Evolutionary conservation across 2,888 invertebrate species (phyloP).

Genomic region (Drosophila kambysellisi): DNA sequence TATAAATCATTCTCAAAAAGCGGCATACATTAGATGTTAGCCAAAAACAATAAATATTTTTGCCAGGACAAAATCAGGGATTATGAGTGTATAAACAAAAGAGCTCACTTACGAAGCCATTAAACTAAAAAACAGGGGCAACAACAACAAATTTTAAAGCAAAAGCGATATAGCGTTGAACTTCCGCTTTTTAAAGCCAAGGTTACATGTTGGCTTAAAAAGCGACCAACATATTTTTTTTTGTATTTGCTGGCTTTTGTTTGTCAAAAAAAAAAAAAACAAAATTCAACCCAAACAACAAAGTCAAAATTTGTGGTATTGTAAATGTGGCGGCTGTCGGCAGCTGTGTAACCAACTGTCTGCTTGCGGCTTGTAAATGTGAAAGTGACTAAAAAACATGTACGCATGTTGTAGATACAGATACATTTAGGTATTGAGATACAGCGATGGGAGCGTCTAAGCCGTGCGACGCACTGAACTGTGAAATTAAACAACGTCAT

Average conservation of each 20-base stretch:
- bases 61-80: neutral
- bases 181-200: slow-evolving; percentile 74
- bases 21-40: neutral
- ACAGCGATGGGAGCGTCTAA: slow-evolving; percentile 67
- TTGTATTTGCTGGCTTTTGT: slow-evolving; percentile 31
- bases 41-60: neutral
- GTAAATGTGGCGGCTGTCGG: slow-evolving; percentile 14
- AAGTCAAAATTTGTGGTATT: slow-evolving; percentile 18
- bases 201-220: slow-evolving; percentile 65
- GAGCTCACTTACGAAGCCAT: slow-evolving; percentile 19
- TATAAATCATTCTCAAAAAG: neutral
- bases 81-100: neutral
- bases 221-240: slow-evolving; percentile 26
- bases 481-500: slow-evolving; percentile 80
- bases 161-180: slow-evolving; percentile 58
- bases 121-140: slow-evolving; percentile 6
- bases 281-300: neutral
- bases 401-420: slow-evolving; percentile 10
- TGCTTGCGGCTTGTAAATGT: slow-evolving; percentile 49
- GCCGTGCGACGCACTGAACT: slow-evolving; percentile 75
- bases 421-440: slow-evolving; percentile 7
- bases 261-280: slow-evolving; percentile 21
- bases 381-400: slow-evolving; percentile 38
- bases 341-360: slow-evolving; percentile 50
- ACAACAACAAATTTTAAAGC: slow-evolving; percentile 30